Conservation (phyloP, 2,797 vertebrate species). For the Nannoperca australis region DNA sequence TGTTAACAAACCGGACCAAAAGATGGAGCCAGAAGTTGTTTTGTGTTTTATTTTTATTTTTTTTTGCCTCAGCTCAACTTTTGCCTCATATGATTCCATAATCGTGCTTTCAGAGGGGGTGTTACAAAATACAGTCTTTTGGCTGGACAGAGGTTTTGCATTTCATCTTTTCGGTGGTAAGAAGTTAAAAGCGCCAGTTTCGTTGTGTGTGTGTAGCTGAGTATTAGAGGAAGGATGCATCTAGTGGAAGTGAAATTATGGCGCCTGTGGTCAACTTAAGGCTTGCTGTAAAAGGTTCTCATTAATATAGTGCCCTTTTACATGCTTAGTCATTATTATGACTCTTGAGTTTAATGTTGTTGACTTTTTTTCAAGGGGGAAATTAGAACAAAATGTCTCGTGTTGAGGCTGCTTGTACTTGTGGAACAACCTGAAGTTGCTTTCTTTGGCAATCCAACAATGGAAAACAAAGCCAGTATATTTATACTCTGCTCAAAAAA, state of each 20-base stretch:
- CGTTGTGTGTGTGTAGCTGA: not conserved
- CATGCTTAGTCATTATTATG: constrained; percentile 48
- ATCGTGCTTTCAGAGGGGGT: no score
- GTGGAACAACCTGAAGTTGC: not conserved
- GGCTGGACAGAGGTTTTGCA: not conserved
- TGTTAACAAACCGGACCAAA: no score
- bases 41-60: no score
- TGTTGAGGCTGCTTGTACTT: not conserved
- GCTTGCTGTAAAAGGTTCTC: not conserved
- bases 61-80: no score
- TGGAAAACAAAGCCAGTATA: not conserved
- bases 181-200: not conserved
- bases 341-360: constrained; percentile 2
- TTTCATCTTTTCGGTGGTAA: not conserved
- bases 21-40: no score
- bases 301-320: constrained; percentile 14
- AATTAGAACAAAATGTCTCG: not conserved
- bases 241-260: constrained; percentile 55
- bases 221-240: not conserved
- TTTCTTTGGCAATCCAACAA: not conserved
- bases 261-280: not conserved
- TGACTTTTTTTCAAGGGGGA: not conserved
- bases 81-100: constrained; percentile 51
- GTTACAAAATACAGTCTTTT: constrained; percentile 15
- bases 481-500: not conserved